A percentile compares a stretch with the other conserved stretches of the same genome.
Conservation (phyloP, 2,797 vertebrate genomes). For the Alca torda region DNA sequence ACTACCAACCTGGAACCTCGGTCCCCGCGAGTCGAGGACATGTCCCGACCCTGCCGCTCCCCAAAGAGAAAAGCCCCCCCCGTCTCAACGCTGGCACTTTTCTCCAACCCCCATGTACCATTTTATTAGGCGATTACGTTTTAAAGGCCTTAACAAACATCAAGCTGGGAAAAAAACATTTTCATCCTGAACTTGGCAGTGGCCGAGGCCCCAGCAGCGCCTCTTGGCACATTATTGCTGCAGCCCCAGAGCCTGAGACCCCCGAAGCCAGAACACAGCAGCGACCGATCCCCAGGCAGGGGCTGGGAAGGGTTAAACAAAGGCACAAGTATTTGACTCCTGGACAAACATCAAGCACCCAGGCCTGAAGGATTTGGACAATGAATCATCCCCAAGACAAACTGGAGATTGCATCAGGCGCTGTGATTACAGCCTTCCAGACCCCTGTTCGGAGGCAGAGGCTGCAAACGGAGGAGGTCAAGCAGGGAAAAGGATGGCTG, state of each 20-base stretch:
- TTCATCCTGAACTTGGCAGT: not conserved
- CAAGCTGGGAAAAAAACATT: not conserved
- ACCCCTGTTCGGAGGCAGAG: not conserved
- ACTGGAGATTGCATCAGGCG: not conserved
- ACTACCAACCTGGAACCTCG: not conserved
- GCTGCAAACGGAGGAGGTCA: not conserved
- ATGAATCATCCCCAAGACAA: not conserved
- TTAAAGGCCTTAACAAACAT: slow-evolving; percentile 6
- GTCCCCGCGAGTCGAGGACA: not conserved
- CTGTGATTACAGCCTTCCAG: not conserved
- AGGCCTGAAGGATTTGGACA: not conserved
- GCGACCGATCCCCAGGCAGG: not conserved
- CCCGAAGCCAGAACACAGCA: not conserved
- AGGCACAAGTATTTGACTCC: not conserved
- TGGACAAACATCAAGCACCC: not conserved
- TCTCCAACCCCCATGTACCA: not conserved
- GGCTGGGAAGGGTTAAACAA: not conserved
- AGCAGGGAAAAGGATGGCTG: not conserved
- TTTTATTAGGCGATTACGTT: slow-evolving; percentile 21
- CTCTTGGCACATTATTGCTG: not conserved
- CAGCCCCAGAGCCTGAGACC: not conserved
- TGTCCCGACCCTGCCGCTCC: not conserved
- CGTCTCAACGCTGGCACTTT: not conserved
- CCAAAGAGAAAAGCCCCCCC: not conserved
- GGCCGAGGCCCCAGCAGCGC: not conserved